These are phyloP conservation scores for Ambastaia sidthimunki DNA, from an alignment of 2,797 vertebrate genomes.

Conservation along the genomic window DNA sequence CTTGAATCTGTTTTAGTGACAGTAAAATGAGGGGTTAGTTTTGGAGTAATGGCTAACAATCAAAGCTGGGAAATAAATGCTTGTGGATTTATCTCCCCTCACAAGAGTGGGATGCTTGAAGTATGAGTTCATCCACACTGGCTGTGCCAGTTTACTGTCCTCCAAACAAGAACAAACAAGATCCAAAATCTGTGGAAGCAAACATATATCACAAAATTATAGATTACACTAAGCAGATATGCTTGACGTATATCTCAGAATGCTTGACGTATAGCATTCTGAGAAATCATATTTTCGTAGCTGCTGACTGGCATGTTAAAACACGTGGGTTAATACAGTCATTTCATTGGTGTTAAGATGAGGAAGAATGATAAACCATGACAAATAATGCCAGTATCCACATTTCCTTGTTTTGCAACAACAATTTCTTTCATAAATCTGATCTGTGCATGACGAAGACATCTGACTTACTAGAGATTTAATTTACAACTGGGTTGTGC, in stretches of 20 bases:
- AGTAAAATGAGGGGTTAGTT: background rate
- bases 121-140: background rate
- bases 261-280: background rate
- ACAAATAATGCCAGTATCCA: background rate
- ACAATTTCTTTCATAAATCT: background rate
- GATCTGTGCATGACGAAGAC: background rate
- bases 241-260: no score
- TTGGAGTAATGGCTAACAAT: background rate
- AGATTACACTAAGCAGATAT: background rate
- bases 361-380: background rate
- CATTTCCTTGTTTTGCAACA: background rate
- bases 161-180: background rate
- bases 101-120: background rate
- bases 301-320: background rate
- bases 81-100: background rate
- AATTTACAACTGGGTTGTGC: no score
- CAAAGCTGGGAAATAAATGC: background rate
- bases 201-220: background rate
- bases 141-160: background rate
- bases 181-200: background rate
- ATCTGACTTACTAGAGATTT: background rate
- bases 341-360: background rate
- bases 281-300: background rate
- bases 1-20: background rate
- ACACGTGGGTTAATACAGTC: background rate